Evolutionary conservation across 1,140 invertebrate species (phyloP).

Genomic region (Bradynema listronoti): DNA sequence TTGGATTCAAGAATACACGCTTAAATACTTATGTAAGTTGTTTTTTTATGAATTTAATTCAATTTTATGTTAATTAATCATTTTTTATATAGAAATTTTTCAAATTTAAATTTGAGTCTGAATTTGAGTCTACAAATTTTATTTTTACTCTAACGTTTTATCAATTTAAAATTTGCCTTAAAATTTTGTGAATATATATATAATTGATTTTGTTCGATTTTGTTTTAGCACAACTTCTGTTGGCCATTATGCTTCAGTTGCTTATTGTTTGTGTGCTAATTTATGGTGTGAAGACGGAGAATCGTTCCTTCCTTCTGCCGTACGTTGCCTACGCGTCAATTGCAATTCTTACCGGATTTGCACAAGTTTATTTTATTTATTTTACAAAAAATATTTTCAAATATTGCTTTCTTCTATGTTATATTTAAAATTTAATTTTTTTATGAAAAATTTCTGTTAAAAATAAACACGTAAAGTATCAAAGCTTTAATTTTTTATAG

Average conservation of each 20-base stretch:
- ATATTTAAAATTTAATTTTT: no score
- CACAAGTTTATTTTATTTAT: slow-evolving; percentile 29
- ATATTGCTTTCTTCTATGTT: no score
- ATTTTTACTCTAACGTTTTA: slow-evolving; percentile 5
- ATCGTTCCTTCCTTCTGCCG: slow-evolving; percentile 46
- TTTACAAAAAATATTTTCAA: no score
- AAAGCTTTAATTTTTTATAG: no score
- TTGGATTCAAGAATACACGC: slow-evolving; percentile 50
- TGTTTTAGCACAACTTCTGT: slow-evolving; percentile 39
- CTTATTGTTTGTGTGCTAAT: slow-evolving; percentile 53
- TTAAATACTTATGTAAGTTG: slow-evolving; percentile 46
- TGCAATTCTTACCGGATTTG: slow-evolving; percentile 48
- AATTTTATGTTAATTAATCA: slow-evolving; percentile 30
- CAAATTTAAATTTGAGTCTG: no score
- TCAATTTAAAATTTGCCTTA: background rate
- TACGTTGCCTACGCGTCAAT: slow-evolving; percentile 53
- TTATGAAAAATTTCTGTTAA: background rate
- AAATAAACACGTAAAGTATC: no score
- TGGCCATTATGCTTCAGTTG: slow-evolving; percentile 50
- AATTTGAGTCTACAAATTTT: no score
- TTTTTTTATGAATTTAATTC: background rate
- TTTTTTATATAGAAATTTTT: no score
- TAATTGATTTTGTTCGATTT: background rate
- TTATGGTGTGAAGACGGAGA: slow-evolving; percentile 48
- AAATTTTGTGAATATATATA: background rate